Evolutionary conservation across 2,113 vertebrate genomes (phyloP).

Genomic region (Phalacrocorax pelagicus): DNA sequence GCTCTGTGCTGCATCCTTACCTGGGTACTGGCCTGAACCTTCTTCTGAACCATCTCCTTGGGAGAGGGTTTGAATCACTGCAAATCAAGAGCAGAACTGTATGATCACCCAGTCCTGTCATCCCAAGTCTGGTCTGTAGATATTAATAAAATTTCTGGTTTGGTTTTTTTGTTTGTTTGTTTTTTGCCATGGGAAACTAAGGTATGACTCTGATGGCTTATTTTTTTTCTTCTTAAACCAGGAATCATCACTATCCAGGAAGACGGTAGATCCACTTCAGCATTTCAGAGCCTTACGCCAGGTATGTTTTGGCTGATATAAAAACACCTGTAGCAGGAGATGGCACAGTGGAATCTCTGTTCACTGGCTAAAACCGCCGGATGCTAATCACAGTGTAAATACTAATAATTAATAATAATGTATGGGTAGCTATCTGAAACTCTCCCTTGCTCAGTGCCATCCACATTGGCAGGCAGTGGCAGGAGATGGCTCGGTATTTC

Average conservation of each 20-base stretch:
- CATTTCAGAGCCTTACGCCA: neutral
- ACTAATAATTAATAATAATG: neutral
- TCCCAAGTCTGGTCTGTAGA: neutral
- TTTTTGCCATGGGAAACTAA: neutral
- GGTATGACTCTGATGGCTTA: neutral
- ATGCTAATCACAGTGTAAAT: neutral
- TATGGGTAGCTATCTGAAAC: neutral
- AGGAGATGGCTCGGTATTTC: neutral
- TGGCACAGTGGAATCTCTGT: neutral
- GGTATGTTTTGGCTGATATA: neutral
- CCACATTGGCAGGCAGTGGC: neutral
- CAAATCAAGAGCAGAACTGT: neutral
- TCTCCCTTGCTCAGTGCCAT: neutral
- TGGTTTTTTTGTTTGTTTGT: too few species aligned
- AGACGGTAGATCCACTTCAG: neutral
- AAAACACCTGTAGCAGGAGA: neutral
- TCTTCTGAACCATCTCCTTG: neutral
- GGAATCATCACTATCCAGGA: neutral
- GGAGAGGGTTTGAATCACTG: neutral
- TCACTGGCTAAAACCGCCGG: neutral
- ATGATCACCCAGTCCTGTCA: neutral
- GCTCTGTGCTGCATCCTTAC: neutral
- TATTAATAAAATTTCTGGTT: neutral
- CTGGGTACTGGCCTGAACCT: neutral
- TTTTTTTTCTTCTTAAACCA: neutral